Conservation (phyloP, 2,888 invertebrate genomes). For the Tineola bisselliella region DNA sequence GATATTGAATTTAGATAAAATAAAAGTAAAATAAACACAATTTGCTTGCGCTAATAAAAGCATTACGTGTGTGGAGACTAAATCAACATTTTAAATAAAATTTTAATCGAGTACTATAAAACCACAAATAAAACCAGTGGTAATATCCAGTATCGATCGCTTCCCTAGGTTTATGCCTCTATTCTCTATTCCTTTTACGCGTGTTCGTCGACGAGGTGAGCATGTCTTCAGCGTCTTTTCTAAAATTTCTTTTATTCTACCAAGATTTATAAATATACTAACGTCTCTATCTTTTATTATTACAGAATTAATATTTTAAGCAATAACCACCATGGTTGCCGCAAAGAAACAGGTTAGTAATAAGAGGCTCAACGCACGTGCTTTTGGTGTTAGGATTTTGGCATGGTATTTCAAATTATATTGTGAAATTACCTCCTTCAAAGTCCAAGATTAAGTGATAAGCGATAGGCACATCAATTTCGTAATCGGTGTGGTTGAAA, state of each 20-base stretch:
- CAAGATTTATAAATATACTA: neutral
- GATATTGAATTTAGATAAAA: no score
- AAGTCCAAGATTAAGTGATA: constrained; percentile 44
- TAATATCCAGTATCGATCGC: neutral
- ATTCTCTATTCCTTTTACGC: neutral
- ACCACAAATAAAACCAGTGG: no score
- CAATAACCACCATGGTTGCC: constrained; percentile 74
- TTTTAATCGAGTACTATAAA: no score
- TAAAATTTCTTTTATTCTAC: neutral
- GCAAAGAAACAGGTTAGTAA: constrained; percentile 83
- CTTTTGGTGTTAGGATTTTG: constrained; percentile 31
- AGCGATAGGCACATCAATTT: constrained; percentile 56
- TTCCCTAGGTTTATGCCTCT: neutral
- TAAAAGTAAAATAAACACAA: no score
- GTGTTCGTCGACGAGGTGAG: neutral
- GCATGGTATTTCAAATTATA: constrained; percentile 29
- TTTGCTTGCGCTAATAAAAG: no score
- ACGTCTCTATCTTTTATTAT: neutral
- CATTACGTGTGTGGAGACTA: no score
- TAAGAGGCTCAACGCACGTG: constrained; percentile 30
- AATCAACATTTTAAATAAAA: no score
- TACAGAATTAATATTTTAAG: constrained; percentile 2
- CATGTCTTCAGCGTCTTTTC: neutral
- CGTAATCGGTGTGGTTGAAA: constrained; percentile 52
- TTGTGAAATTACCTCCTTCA: constrained; percentile 25